These are phyloP conservation scores for Columba janthina DNA, from an alignment of 2,113 vertebrate species.

Conservation along the genomic window DNA sequence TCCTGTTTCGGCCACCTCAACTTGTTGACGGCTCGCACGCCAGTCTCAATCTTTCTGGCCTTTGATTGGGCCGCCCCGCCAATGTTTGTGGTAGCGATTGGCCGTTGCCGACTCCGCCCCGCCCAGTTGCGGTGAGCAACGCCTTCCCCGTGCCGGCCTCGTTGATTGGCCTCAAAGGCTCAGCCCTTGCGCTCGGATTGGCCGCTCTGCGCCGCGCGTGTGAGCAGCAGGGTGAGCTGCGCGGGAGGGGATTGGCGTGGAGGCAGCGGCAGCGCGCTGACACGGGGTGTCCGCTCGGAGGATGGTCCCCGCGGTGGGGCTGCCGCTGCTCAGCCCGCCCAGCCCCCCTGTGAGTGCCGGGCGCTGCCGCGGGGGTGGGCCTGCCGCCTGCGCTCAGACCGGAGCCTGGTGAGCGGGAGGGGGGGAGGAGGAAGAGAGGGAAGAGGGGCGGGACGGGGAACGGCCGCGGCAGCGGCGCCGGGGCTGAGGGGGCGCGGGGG, in stretches of 20 bases:
- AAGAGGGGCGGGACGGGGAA: neutral
- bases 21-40: neutral
- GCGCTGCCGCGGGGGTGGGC: neutral
- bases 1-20: slow-evolving; percentile 49
- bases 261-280: neutral
- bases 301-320: slow-evolving; percentile 73
- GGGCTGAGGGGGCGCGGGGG: neutral
- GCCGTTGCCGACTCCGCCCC: neutral
- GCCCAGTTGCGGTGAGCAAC: neutral
- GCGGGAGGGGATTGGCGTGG: neutral
- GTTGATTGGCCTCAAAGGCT: neutral
- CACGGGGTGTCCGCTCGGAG: slow-evolving; percentile 32
- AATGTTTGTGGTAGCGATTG: neutral
- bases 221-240: neutral
- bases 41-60: neutral
- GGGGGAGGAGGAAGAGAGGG: neutral
- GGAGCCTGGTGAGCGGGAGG: neutral
- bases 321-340: slow-evolving; percentile 35
- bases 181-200: neutral
- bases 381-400: neutral
- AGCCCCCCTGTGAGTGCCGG: slow-evolving; percentile 52
- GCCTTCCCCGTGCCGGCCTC: accelerated
- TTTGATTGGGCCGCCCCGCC: neutral
- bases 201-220: neutral
- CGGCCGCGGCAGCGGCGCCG: neutral